phyloP scores from a whole-genome alignment of 2,113 vertebrate genomes.

The Oryzias curvinotus region DNA sequence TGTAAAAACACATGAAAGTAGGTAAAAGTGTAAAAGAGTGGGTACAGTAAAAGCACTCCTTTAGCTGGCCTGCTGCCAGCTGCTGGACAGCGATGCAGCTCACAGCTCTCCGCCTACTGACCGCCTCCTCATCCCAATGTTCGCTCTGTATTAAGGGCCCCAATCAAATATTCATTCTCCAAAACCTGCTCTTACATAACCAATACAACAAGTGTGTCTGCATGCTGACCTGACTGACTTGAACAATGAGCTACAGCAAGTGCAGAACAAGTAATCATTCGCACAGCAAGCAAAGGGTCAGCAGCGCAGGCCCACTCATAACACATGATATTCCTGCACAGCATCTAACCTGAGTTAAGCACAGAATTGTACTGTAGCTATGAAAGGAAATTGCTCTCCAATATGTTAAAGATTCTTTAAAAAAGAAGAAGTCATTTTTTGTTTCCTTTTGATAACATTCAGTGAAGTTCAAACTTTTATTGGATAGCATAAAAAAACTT shows the following conservation, averaged over 20 bases:
- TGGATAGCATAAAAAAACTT: too few species aligned
- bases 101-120: conserved; percentile 68
- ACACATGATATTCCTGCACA: conserved; percentile 39
- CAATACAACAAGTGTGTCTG: conserved; percentile 58
- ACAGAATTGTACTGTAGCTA: conserved; percentile 29
- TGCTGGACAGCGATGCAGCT: conserved; percentile 67
- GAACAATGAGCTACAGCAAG: conserved; percentile 50
- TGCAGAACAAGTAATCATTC: conserved; percentile 48
- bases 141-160: conserved; percentile 75
- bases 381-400: conserved; percentile 54
- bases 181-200: conserved; percentile 77
- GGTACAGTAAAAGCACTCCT: conserved; percentile 64
- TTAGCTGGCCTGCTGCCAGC: conserved; percentile 59
- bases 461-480: too few species aligned
- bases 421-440: too few species aligned
- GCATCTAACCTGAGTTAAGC: conserved; percentile 39
- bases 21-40: conserved; percentile 54
- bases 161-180: conserved; percentile 80
- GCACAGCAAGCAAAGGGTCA: conserved; percentile 48
- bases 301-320: conserved; percentile 40
- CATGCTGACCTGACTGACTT: conserved; percentile 41
- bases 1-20: conserved; percentile 34
- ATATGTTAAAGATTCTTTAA: neutral
- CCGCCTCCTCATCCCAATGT: conserved; percentile 74
- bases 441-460: too few species aligned